Evolutionary conservation across 2,797 vertebrate genomes (phyloP).

Genomic region (Lepilemur septentrionalis): DNA sequence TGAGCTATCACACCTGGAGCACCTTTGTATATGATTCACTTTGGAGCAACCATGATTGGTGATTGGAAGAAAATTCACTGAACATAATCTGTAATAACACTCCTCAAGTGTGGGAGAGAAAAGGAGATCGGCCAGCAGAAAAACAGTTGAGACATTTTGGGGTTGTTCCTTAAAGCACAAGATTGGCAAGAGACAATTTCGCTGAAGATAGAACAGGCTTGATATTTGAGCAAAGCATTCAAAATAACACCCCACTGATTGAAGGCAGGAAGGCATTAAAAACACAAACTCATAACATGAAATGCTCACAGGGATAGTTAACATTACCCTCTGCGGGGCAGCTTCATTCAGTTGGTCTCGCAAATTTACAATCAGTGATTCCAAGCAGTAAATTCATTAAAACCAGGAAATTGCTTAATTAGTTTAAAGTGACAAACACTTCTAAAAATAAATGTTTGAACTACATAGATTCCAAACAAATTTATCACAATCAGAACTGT

Average conservation of each 20-base stretch:
- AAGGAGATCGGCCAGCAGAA: neutral
- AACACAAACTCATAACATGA: neutral
- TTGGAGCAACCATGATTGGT: neutral
- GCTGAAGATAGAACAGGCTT: neutral
- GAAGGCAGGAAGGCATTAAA: neutral
- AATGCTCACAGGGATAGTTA: neutral
- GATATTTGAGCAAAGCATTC: constrained; percentile 33
- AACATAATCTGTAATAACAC: neutral
- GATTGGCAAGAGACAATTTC: constrained; percentile 27
- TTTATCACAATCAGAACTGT: neutral
- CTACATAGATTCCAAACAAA: constrained; percentile 13
- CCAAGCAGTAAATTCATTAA: constrained; percentile 57
- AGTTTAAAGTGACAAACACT: constrained; percentile 51
- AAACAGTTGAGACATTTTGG: neutral
- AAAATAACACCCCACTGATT: neutral
- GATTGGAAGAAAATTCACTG: neutral
- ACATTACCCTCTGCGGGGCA: neutral
- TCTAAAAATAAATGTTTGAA: constrained; percentile 48
- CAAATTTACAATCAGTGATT: constrained; percentile 42
- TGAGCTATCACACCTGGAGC: rapidly evolving
- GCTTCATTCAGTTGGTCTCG: neutral
- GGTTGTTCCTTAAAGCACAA: neutral
- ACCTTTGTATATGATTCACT: neutral
- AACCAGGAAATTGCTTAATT: constrained; percentile 59
- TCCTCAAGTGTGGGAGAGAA: neutral